Percentiles rank a stretch among this genome's conserved stretches.
These are phyloP conservation scores for Sparidentex hasta DNA, from an alignment of 2,797 vertebrate species.

Conservation along the genomic window DNA sequence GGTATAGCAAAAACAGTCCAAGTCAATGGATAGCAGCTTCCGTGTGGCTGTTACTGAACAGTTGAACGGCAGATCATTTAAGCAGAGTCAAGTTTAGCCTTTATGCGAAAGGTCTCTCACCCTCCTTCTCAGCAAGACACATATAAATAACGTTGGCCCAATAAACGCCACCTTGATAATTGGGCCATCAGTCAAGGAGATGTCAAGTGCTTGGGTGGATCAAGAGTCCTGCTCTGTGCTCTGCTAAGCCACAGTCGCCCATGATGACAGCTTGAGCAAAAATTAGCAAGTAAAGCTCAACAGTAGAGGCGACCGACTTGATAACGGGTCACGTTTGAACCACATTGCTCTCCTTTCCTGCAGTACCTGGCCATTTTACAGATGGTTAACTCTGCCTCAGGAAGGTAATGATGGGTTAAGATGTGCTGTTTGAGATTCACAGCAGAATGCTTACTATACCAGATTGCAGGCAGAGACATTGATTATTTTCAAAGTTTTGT, in stretches of 20 bases:
- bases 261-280: conserved; percentile 74
- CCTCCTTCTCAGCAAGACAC: conserved; percentile 81
- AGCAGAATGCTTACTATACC: background rate
- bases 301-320: background rate
- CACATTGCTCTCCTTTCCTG: conserved; percentile 6
- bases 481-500: background rate
- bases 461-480: background rate
- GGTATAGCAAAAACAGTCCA: background rate
- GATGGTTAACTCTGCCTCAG: background rate
- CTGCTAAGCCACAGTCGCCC: conserved; percentile 44
- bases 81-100: conserved; percentile 84
- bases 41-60: conserved; percentile 68
- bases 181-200: conserved; percentile 87
- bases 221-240: conserved; percentile 64
- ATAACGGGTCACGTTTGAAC: conserved; percentile 45
- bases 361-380: conserved; percentile 33
- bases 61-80: conserved; percentile 82
- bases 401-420: conserved; percentile 5
- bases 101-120: conserved; percentile 75
- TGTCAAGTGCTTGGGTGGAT: conserved; percentile 77
- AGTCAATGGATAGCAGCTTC: background rate
- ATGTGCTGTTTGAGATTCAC: conserved; percentile 23
- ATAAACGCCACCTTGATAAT: conserved; percentile 89
- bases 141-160: conserved; percentile 91
- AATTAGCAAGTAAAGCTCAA: conserved; percentile 55